Percentiles rank a stretch among this genome's conserved stretches.
Conservation (phyloP, 1,140 invertebrate species). For the Drosophila burlai region DNA sequence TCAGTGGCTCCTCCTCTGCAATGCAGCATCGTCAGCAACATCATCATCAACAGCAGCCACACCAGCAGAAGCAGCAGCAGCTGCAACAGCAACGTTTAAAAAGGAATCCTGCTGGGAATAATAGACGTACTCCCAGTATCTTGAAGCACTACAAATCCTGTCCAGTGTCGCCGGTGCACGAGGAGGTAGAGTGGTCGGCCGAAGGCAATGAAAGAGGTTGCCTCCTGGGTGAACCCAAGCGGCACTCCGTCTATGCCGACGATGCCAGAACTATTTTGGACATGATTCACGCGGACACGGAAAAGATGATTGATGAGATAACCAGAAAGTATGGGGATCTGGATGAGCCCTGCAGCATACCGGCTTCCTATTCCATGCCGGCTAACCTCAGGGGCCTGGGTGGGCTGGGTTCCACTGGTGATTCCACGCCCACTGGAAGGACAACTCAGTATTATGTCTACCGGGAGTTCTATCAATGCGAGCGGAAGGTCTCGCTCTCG, state of each 20-base stretch:
- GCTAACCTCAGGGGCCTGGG: constrained; percentile 65
- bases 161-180: constrained; percentile 89
- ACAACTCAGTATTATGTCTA: constrained; percentile 92
- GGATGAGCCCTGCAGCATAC: constrained; percentile 80
- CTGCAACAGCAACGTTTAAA: constrained; percentile 49
- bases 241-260: constrained; percentile 85
- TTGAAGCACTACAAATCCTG: constrained; percentile 90
- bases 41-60: constrained; percentile 18
- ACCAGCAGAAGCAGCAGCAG: constrained; percentile 14
- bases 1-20: constrained; percentile 26
- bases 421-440: constrained; percentile 59
- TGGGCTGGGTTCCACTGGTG: constrained; percentile 59
- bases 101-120: constrained; percentile 77
- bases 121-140: constrained; percentile 86
- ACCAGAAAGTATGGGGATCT: constrained; percentile 88
- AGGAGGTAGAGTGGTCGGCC: constrained; percentile 88
- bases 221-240: constrained; percentile 66
- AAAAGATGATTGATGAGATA: constrained; percentile 88
- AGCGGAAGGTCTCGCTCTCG: constrained; percentile 81
- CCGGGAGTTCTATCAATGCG: constrained; percentile 83
- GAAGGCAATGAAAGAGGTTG: constrained; percentile 57
- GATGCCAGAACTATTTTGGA: constrained; percentile 87
- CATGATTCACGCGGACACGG: constrained; percentile 87
- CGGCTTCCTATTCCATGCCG: constrained; percentile 70
- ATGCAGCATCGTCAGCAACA: constrained; percentile 16